Percentiles rank a stretch among this genome's conserved stretches.
These are phyloP conservation scores for Portunus trituberculatus DNA, from an alignment of 1,140 invertebrate genomes.

Conservation along the genomic window DNA sequence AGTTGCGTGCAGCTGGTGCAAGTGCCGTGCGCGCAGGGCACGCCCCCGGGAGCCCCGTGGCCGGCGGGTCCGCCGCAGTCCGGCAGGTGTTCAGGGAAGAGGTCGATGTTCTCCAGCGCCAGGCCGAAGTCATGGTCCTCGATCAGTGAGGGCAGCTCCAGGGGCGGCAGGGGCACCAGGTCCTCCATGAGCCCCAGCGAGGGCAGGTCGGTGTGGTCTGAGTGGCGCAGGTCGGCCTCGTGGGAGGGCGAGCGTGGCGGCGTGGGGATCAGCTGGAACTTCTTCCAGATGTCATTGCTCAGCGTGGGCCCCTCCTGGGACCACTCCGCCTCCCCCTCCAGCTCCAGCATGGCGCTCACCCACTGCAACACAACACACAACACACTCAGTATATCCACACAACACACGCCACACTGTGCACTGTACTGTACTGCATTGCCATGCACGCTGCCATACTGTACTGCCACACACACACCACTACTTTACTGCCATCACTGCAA, in stretches of 20 bases:
- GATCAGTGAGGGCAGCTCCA: neutral
- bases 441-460: too few species aligned
- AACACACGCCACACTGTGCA: too few species aligned
- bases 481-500: neutral
- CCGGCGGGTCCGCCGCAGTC: too few species aligned
- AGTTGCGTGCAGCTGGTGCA: conserved; percentile 63
- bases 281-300: conserved; percentile 82
- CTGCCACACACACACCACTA: too few species aligned
- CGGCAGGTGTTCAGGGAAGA: neutral
- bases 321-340: conserved; percentile 61
- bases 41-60: neutral
- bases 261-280: conserved; percentile 81
- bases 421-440: too few species aligned
- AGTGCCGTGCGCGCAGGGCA: conserved; percentile 33
- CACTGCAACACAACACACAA: too few species aligned
- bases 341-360: neutral
- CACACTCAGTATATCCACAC: too few species aligned
- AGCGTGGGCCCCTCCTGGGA: conserved; percentile 53
- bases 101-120: conserved; percentile 41
- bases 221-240: conserved; percentile 73
- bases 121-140: neutral
- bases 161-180: conserved; percentile 54
- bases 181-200: neutral
- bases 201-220: conserved; percentile 44
- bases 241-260: conserved; percentile 79